Conservation (phyloP, 2,797 vertebrate species). For the Limosa lapponica region DNA sequence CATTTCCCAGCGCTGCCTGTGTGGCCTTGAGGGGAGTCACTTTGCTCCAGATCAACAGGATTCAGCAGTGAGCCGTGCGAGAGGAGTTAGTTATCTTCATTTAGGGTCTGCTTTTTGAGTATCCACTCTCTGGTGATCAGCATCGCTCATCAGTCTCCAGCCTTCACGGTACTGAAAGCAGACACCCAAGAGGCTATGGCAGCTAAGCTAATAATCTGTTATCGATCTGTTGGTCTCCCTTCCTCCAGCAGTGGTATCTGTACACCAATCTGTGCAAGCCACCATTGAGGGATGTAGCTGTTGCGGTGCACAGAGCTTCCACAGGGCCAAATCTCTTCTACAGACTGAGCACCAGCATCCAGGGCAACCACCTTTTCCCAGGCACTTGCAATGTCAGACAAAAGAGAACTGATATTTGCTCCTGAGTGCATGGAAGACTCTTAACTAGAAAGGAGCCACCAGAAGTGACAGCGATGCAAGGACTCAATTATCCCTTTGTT, state of each 20-base stretch:
- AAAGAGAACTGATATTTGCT: neutral
- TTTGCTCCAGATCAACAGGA: neutral
- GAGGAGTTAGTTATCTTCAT: neutral
- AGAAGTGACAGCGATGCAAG: constrained; percentile 36
- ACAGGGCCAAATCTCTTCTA: neutral
- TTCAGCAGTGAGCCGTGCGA: neutral
- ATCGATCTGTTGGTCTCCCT: neutral
- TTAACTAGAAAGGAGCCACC: constrained; percentile 32
- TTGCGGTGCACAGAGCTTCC: neutral
- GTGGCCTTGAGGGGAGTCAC: neutral
- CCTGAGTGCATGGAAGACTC: neutral
- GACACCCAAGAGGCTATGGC: neutral
- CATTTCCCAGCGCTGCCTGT: neutral
- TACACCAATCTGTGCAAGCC: neutral
- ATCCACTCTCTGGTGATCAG: neutral
- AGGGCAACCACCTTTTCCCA: neutral
- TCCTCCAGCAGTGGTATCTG: neutral
- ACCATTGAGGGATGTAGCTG: neutral
- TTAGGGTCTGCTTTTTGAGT: neutral
- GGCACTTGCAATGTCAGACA: neutral
- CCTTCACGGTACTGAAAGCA: neutral
- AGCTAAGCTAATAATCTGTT: neutral
- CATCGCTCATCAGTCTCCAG: neutral
- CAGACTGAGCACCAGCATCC: neutral
- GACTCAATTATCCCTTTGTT: constrained; percentile 78